A percentile compares a stretch with the other conserved stretches of the same genome.
Conservation (phyloP, 2,888 invertebrate genomes). For the Thymelicus lineola region DNA sequence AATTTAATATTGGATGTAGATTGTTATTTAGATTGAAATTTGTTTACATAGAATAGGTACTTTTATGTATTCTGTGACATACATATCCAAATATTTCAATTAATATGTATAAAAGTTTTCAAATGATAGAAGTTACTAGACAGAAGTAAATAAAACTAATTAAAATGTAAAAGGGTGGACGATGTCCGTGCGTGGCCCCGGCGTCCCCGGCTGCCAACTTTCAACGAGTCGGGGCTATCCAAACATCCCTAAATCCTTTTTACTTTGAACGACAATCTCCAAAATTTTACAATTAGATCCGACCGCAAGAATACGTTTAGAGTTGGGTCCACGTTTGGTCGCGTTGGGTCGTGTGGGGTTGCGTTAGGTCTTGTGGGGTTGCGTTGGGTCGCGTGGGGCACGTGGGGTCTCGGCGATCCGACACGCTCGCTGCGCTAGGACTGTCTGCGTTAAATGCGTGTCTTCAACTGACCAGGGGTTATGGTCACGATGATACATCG, state of each 20-base stretch:
- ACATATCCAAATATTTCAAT: neutral
- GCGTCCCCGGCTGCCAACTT: constrained; percentile 13
- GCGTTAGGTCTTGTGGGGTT: too few species aligned
- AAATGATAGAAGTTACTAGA: neutral
- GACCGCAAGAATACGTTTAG: constrained; percentile 30
- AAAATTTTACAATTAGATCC: constrained; percentile 32
- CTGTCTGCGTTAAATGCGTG: too few species aligned
- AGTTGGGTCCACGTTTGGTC: constrained; percentile 23
- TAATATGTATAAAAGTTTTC: neutral
- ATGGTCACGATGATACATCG: too few species aligned
- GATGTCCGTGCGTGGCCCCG: neutral
- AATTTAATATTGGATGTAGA: neutral
- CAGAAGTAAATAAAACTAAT: constrained; percentile 3
- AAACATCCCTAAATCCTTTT: constrained; percentile 26
- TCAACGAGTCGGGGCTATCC: constrained; percentile 16
- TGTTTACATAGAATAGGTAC: neutral
- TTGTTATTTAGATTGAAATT: neutral
- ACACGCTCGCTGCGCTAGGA: too few species aligned
- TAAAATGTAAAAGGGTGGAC: constrained; percentile 1
- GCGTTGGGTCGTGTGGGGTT: neutral
- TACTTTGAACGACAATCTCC: constrained; percentile 27
- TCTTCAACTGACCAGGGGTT: too few species aligned
- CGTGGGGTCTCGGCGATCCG: too few species aligned
- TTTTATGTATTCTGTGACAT: too few species aligned
- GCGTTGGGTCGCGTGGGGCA: too few species aligned